A percentile compares a stretch with the other conserved stretches of the same genome.
These are phyloP conservation scores for Synergus itoensis DNA, from an alignment of 2,888 invertebrate species.

Conservation along the genomic window DNA sequence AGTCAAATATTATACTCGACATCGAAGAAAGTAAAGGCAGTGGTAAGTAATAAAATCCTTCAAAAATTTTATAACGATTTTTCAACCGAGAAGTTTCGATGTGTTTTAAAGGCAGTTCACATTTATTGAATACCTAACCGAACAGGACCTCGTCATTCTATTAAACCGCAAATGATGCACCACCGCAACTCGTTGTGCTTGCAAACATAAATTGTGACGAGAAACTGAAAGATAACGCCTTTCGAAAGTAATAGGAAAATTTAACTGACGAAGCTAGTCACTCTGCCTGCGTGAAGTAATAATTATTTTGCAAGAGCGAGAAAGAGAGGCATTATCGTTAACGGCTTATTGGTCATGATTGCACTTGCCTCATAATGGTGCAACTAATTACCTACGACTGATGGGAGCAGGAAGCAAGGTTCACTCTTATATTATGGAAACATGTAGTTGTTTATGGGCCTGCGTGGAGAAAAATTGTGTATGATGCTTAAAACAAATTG, in stretches of 20 bases:
- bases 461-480: not conserved
- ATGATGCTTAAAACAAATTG: not conserved
- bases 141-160: not conserved
- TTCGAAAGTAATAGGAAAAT: conserved; percentile 6
- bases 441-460: not conserved
- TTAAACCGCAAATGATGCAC: conserved; percentile 5
- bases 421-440: conserved; percentile 27
- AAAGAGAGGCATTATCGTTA: conserved; percentile 26
- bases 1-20: conserved; percentile 93
- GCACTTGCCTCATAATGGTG: conserved; percentile 24
- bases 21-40: conserved; percentile 92
- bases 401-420: conserved; percentile 11
- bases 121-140: not conserved
- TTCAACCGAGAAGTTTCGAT: not conserved
- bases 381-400: conserved; percentile 17
- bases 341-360: conserved; percentile 18
- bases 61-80: not conserved
- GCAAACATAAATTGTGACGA: conserved; percentile 7
- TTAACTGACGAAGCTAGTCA: conserved; percentile 23
- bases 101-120: not conserved
- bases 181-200: not conserved
- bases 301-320: conserved; percentile 13
- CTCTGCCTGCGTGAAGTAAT: not conserved
- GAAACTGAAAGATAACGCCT: not conserved
- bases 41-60: conserved; percentile 82